Base-by-base conservation (phyloP, 2,113 vertebrate genomes). In the Thryonomys swinderianus region DNA sequence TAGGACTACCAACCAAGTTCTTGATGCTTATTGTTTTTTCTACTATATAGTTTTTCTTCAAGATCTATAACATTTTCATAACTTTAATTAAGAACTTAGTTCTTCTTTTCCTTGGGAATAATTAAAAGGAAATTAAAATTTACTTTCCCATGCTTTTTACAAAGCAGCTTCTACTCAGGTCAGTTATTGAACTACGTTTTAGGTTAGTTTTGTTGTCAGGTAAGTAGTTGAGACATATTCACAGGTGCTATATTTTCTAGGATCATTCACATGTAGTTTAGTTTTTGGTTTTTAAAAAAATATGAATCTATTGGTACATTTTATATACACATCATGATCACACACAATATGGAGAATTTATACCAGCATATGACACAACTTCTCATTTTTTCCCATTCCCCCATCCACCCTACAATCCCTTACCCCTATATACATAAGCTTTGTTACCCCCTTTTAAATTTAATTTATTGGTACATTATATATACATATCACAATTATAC, bases 51-150 rank as follows among this genome's bases (percentile, higher is more conserved):
- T 53, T 96, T 53, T 92, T 79, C 85, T 61, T 64, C 83, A 88
- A 48, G 4, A 69, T 53, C 67, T 71, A 86, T 86, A 66, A 62
- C 3, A 69, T 81, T 91, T 61, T 48, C 12, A 42, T 66, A 64
- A 88, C 21, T 83, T 91, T 88, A 80, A 74, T 96, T 69, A 90
- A 88, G 59, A 95, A 69, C 23, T 74, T 86, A 20, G 4, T 73
- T 85, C 18, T 53, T 89, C 17, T 57, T 76, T 66, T 3, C 32
- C 16, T 64, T 59, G 34, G 32, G 32, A 61, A 64, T 90, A 76
- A 90, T 83, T 96, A 82, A 90, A 92, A 89, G 10, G 17, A 25
- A 51, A 78, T 94, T 78, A 48, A 82, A 64, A 14, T 71, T 40
- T 95, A 57, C 21, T 45, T 20, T 9, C 16, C 59, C 76, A 51